Percentiles rank a stretch among this genome's conserved stretches.
These are phyloP conservation scores for Globodera rostochiensis DNA, from an alignment of 1,140 invertebrate species.

Conservation along the genomic window DNA sequence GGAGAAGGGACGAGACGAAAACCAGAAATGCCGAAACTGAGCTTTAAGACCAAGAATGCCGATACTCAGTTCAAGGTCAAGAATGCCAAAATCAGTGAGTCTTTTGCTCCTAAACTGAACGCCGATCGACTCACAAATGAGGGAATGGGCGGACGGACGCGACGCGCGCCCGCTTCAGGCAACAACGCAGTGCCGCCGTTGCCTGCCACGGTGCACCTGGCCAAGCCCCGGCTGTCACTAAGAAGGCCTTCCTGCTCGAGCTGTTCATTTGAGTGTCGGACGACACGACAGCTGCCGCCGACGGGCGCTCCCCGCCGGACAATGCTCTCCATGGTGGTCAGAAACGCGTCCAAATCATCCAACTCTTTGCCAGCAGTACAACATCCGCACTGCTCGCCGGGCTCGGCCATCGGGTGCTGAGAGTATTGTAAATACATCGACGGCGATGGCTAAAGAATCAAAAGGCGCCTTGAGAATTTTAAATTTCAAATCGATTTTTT, in stretches of 20 bases:
- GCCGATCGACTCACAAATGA: conserved; percentile 35
- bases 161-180: conserved; percentile 1
- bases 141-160: conserved; percentile 31
- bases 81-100: too few species aligned
- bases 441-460: neutral
- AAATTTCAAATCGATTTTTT: too few species aligned
- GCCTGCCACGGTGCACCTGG: conserved; percentile 2
- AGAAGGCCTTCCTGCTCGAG: neutral
- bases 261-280: neutral
- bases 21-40: neutral
- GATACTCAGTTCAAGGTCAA: too few species aligned
- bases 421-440: neutral
- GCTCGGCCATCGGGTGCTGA: neutral
- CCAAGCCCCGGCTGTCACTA: conserved; percentile 4
- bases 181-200: neutral
- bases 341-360: conserved; percentile 16
- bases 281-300: conserved; percentile 39
- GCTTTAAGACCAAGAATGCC: neutral
- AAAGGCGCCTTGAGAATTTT: too few species aligned
- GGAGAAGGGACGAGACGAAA: too few species aligned
- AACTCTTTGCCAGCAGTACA: neutral
- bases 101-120: too few species aligned
- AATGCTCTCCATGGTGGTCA: conserved; percentile 19
- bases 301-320: conserved; percentile 11
- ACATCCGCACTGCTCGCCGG: conserved; percentile 4